These are phyloP conservation scores for Donacobius atricapilla DNA, from an alignment of 2,113 vertebrate genomes.

Conservation along the genomic window DNA sequence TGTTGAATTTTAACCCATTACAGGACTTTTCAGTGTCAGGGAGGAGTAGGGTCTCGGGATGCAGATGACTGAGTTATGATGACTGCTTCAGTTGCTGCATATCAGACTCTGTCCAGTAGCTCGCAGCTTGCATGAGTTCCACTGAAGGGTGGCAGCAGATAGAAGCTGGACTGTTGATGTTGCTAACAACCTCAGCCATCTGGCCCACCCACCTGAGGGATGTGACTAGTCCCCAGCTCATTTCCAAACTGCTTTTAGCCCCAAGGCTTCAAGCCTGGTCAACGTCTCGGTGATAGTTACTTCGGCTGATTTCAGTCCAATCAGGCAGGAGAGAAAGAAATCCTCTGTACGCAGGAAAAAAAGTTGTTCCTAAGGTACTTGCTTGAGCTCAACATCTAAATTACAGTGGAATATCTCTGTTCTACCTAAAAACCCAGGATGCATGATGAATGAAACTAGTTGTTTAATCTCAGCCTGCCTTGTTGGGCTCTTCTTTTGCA, in stretches of 20 bases:
- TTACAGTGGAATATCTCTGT: neutral
- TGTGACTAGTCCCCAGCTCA: neutral
- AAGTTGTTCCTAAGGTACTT: neutral
- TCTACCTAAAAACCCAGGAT: neutral
- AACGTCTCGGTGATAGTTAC: neutral
- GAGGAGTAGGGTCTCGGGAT: neutral
- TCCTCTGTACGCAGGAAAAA: fast-evolving
- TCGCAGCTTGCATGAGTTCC: neutral
- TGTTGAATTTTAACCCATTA: too few species aligned
- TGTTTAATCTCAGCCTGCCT: neutral
- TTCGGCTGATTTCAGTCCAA: neutral
- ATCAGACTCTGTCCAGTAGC: neutral
- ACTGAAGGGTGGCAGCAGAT: neutral
- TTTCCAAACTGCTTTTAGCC: neutral
- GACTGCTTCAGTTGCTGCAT: neutral
- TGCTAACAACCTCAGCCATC: neutral
- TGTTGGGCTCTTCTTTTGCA: neutral
- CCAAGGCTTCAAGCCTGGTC: neutral
- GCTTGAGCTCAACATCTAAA: neutral
- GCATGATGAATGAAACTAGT: neutral
- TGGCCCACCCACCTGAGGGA: neutral
- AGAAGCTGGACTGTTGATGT: neutral
- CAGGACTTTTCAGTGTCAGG: neutral
- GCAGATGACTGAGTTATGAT: neutral
- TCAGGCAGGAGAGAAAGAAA: neutral